Base-by-base conservation (phyloP, 2,888 invertebrate species). In the Strigamia transsilvanica region DNA sequence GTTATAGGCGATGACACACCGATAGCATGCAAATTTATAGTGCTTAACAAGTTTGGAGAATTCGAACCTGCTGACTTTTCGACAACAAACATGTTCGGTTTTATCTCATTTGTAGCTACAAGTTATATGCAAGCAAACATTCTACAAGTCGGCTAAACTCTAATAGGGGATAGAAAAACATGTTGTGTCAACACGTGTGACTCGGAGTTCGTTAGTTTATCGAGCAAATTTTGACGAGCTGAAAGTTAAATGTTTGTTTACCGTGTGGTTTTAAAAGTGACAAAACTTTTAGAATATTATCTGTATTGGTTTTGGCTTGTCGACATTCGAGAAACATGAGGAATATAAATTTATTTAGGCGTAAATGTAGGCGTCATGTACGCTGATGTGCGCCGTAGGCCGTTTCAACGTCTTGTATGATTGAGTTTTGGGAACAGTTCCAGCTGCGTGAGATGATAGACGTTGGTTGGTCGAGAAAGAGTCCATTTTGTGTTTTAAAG, bases 401-500 rank as follows among this genome's bases (percentile, higher is more conserved):
- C 32, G 73, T 73, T 73, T 73, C 27, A 73, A 32, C 32, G 73
- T 73, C 73, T 27, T 73, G 73, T 73, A 73, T 73, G 73, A 73
- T 73, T 73, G 73, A 73, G 73, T 73, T 73, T 73, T 73, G 73
- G 73, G 73, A 73, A 73, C 73, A 9, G 27, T 73, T 73, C 73
- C 73, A 73, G 73, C 73, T 73, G 73, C 27, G 73, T n/a, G 73
- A 27, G 73, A 73, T 73, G 73, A 73, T 73, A 73, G 73, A 73
- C 73, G 23, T 73, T 27, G 27, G 27, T 32, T n/a, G 73, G 73
- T 73, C 32, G 73, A 73, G 73, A 27, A 73, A 73, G 73, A 73
- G 73, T 23, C 73, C 73, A 73, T 73, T 73, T 73, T 73, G 73
- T 73, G 73, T 73, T 73, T 73, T 73, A 73, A 73, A 73, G 73